Percentiles rank a stretch among this genome's conserved stretches.
These are phyloP conservation scores for Trachelus stipa DNA, from an alignment of 2,888 invertebrate genomes.

Conservation along the genomic window DNA sequence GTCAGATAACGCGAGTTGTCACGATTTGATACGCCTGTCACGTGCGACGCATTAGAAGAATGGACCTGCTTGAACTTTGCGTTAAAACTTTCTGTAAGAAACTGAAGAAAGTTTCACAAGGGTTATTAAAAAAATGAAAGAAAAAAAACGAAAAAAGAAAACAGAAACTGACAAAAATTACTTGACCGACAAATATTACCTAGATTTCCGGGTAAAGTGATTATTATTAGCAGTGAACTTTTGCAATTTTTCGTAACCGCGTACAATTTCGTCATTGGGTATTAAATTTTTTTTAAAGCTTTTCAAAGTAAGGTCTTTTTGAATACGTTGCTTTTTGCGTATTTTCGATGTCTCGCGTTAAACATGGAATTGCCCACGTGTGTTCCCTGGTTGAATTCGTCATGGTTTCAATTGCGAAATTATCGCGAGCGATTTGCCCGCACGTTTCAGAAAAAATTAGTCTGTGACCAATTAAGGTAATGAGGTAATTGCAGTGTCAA, in stretches of 20 bases:
- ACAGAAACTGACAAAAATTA: no score
- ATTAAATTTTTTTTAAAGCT: no score
- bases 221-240: background rate
- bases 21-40: background rate
- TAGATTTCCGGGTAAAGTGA: background rate
- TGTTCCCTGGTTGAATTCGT: background rate
- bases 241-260: background rate
- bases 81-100: background rate
- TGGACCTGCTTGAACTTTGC: background rate
- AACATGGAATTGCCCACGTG: background rate
- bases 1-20: background rate
- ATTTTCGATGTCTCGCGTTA: background rate
- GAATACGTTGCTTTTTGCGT: background rate
- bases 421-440: background rate
- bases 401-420: background rate
- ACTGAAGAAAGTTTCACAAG: background rate
- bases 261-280: background rate
- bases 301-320: background rate
- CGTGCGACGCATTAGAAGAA: background rate
- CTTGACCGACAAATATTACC: no score
- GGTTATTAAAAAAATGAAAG: background rate
- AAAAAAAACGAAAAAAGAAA: background rate
- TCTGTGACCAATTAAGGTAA: slow-evolving; percentile 12
- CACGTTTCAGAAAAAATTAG: background rate
- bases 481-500: slow-evolving; percentile 18